Base-by-base conservation (phyloP, 30 jellyfish, hydroid and myxozoan species). In the Mastigias papua region DNA sequence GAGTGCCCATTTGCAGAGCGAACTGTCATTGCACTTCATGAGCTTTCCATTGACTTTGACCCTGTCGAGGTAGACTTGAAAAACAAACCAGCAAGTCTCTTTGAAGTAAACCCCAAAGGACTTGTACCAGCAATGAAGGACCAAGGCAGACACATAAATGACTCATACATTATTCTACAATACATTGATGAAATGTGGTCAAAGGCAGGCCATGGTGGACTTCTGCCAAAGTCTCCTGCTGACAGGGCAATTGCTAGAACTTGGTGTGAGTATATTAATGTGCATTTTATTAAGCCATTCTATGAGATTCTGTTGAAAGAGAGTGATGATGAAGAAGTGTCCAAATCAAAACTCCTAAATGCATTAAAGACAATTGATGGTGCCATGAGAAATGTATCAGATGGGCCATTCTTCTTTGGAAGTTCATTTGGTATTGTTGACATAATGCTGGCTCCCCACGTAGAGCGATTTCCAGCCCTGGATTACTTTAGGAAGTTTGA, bases 61-160 rank as follows among this genome's bases (percentile, higher is more conserved):
- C 57, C 69, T 17, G 75, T 89, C 25, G 92, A 78, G 23, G 89
- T 89, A 1, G 85, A 89, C 34, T 79, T 80, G 22, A 30, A 69
- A 22, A 71, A 89, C 86, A 89, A 89, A 42, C 92, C 92, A 68
- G 89, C 89, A 42, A 81, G 89, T 73, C 64, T 89, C 28, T 80
- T 79, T 58, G 87, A 80, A 73, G 92, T 89, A 29, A 89, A 89
- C 89, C 23, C 66, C 75, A 80, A 80, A 29, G 97, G 97, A 10
- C 92, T 78, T 33, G 97, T 89, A 0, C 97, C 97, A 1, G 92
- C 92, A 25, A 79, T 89, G 87, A 73, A 89, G 31, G 97, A 89
- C 72, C 89, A 72, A 48, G 89, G 93, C 48, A 31, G 65, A 25
- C 28, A 76, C 73, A n/a, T 89, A 29, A 58, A 17, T 21, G 97